Conservation (phyloP, 1,140 invertebrate genomes). For the Adoxophyes honmai region DNA sequence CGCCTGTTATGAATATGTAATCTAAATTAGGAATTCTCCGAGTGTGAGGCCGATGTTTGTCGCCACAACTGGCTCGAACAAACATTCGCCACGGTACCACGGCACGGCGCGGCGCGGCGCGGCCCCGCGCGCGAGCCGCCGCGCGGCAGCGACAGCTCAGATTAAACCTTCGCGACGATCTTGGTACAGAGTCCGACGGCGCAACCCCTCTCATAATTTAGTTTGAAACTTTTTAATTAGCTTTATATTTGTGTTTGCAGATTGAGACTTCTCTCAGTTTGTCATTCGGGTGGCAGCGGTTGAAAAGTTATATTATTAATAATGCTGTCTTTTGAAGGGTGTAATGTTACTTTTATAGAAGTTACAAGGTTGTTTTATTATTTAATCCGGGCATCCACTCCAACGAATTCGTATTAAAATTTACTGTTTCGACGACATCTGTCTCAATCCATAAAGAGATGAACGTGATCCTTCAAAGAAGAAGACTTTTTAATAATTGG, state of each 20-base stretch:
- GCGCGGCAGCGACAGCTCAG: constrained; percentile 53
- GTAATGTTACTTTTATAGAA: constrained; percentile 2
- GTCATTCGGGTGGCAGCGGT: constrained; percentile 59
- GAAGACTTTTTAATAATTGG: too few relatives aligned
- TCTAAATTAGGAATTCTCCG: constrained; percentile 76
- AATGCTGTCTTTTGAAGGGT: constrained; percentile 21
- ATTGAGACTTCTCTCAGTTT: constrained; percentile 72
- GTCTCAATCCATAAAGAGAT: too few relatives aligned
- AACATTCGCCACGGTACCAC: constrained; percentile 67
- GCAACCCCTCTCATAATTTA: constrained; percentile 75
- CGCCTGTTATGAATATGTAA: constrained; percentile 77
- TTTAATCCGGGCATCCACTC: too few relatives aligned
- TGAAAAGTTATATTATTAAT: constrained; percentile 63
- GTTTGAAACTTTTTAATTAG: constrained; percentile 77
- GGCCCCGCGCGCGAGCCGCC: constrained; percentile 36
- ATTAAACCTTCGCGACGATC: constrained; percentile 69
- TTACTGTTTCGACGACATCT: too few relatives aligned
- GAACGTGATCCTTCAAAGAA: too few relatives aligned
- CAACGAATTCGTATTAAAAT: too few relatives aligned
- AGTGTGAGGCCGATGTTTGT: constrained; percentile 73
- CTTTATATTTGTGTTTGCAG: constrained; percentile 77
- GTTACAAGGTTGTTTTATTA: neutral
- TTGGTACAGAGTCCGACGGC: constrained; percentile 64
- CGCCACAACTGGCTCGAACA: constrained; percentile 60
- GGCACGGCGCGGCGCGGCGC: constrained; percentile 37